Percentiles rank a stretch among this genome's conserved stretches.
These are phyloP conservation scores for Hippopotamus amphibius DNA, from an alignment of 2,113 vertebrate species.

Conservation along the genomic window DNA sequence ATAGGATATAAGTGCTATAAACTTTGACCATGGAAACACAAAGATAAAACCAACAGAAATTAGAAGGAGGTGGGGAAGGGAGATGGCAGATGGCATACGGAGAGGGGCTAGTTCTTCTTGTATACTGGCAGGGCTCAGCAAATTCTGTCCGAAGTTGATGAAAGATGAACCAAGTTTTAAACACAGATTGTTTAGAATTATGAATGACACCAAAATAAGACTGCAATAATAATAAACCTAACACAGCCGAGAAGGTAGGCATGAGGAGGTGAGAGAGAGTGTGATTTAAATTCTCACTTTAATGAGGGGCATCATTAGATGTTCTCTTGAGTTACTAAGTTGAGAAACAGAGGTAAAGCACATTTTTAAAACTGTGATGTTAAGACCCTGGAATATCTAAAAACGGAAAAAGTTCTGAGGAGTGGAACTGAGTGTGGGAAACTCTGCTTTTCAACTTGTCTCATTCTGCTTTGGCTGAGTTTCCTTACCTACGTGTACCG, in stretches of 20 bases:
- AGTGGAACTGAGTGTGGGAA: not conserved
- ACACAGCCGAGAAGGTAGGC: not conserved
- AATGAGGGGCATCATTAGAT: not conserved
- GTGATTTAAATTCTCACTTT: not conserved
- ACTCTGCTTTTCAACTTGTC: not conserved
- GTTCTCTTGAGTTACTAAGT: not conserved
- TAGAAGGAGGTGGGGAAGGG: not conserved
- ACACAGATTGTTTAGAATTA: not conserved
- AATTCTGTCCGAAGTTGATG: not conserved
- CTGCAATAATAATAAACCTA: not conserved
- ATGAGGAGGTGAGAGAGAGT: not conserved
- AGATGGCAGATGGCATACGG: not conserved
- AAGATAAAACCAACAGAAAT: conserved; percentile 37
- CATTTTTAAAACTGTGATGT: not conserved
- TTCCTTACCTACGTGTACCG: not conserved
- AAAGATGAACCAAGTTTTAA: not conserved
- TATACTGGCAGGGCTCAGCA: not conserved
- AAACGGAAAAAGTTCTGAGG: not conserved
- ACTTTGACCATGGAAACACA: not conserved
- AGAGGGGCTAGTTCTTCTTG: not conserved
- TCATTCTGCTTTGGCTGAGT: not conserved
- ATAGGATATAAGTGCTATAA: not conserved
- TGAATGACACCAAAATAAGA: not conserved
- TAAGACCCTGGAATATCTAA: not conserved
- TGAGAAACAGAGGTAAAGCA: not conserved